These are phyloP conservation scores for Synanceia verrucosa DNA, from an alignment of 2,797 vertebrate genomes.

Conservation along the genomic window DNA sequence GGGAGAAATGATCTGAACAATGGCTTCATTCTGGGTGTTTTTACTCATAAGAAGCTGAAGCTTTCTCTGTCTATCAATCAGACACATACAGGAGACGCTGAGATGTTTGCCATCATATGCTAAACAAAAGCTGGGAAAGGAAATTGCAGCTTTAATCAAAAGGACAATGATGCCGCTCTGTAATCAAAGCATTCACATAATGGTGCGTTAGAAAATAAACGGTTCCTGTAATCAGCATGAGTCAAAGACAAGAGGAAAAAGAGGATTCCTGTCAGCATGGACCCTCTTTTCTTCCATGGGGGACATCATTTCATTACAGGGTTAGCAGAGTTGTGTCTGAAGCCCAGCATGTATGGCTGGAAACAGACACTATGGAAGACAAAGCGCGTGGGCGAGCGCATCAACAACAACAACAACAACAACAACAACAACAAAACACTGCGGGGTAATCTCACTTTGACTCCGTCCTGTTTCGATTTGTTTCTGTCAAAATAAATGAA, in stretches of 20 bases:
- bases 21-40: slow-evolving; percentile 53
- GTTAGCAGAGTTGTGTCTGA: not conserved
- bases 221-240: slow-evolving; percentile 51
- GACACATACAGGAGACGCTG: slow-evolving; percentile 23
- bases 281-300: slow-evolving; percentile 20
- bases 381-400: slow-evolving; percentile 3
- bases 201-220: slow-evolving; percentile 48
- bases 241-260: slow-evolving; percentile 44
- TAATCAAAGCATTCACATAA: slow-evolving; percentile 68
- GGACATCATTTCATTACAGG: slow-evolving; percentile 14
- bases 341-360: slow-evolving; percentile 2
- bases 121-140: slow-evolving; percentile 49
- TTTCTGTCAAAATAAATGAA: slow-evolving; percentile 47
- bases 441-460: slow-evolving; percentile 13
- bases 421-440: slow-evolving; percentile 24
- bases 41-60: slow-evolving; percentile 60
- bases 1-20: slow-evolving; percentile 21
- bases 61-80: slow-evolving; percentile 28
- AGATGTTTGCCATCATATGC: slow-evolving; percentile 49
- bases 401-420: slow-evolving; percentile 15
- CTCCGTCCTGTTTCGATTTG: slow-evolving; percentile 19
- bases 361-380: not conserved
- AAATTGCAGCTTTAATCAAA: slow-evolving; percentile 71
- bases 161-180: slow-evolving; percentile 49
- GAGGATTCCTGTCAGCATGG: slow-evolving; percentile 21